These are phyloP conservation scores for Calyptomena viridis DNA, from an alignment of 2,113 vertebrate species.

Conservation along the genomic window DNA sequence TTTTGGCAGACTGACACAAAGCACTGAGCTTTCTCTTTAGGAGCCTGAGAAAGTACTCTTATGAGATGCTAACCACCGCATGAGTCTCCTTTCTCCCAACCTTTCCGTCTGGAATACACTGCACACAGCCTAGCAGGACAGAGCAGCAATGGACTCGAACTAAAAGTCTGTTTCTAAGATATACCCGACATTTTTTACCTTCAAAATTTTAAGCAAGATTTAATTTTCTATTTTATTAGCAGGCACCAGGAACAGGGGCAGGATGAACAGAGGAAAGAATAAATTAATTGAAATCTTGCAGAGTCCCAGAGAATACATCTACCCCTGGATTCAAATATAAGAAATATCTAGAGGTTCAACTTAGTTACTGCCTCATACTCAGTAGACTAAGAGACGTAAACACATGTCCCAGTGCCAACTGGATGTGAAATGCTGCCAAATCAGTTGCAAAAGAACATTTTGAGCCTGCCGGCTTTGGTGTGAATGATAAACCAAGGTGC, in stretches of 20 bases:
- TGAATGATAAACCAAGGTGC: slow-evolving; percentile 30
- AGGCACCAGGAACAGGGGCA: not conserved
- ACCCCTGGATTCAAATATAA: not conserved
- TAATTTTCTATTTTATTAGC: not conserved
- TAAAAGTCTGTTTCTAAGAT: not conserved
- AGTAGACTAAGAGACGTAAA: not conserved
- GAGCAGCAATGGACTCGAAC: not conserved
- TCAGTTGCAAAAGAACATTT: slow-evolving; percentile 14
- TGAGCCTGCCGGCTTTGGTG: not conserved
- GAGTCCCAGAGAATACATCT: not conserved
- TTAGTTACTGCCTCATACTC: not conserved
- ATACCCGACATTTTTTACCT: not conserved
- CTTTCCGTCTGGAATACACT: not conserved
- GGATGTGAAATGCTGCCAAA: slow-evolving; percentile 19
- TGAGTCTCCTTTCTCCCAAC: not conserved
- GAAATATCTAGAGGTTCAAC: not conserved
- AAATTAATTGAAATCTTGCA: not conserved
- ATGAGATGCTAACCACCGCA: not conserved
- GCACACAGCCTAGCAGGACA: not conserved
- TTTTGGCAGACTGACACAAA: not conserved
- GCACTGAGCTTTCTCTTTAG: not conserved
- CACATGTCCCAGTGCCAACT: not conserved
- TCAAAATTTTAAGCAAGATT: not conserved
- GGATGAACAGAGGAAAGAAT: not conserved
- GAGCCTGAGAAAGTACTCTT: not conserved